Base-by-base conservation (phyloP, 2,797 vertebrate genomes). In the Onychomys leucogaster region DNA sequence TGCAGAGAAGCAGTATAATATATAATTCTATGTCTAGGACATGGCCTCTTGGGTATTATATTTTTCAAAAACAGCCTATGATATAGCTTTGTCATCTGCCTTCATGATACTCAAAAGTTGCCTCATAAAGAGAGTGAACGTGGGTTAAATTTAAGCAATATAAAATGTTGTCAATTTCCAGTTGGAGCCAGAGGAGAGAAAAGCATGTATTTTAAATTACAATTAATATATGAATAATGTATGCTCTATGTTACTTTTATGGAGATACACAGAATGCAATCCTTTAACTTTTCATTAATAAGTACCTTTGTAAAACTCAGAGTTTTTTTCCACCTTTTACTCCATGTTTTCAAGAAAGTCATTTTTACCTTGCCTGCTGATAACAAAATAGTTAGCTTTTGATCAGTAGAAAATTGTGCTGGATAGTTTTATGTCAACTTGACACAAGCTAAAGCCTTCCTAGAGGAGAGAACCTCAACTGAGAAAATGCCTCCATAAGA, bases 11-110 rank as follows among this genome's bases (percentile, higher is more conserved):
- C 11, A 61, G n/a, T 49, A 86, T 89, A 87, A 96, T n/a, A n/a
- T n/a, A n/a, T 96, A 92, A 94, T 92, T 95, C 46, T 80, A 41
- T 89, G 46, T 89, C 49, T 57, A 16, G 43, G 78, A 57, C 75
- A 81, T 37, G 90, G 37, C 63, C 76, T 89, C 9, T 46, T 92
- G 84, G 23, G 43, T 78, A 92, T 65, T 88, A 92, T 94, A 90
- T 93, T 93, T 96, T 95, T 32, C 27, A 5, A 52, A 93, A 96
- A 46, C 17, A 96, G 61, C 34, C 27, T 95, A 8, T 94, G 52
- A 89, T 89, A 80, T 76, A 94, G 25, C 46, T 95, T 86, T 92
- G 37, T 92, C 89, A 89, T 87, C 78, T 95, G 37, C 94, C 94
- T 92, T 96, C 80, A 76, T 95, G 69, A 89, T 89, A 63, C 2